Conservation (phyloP, 1,140 invertebrate species). For the Tetramorium simillimum region DNA sequence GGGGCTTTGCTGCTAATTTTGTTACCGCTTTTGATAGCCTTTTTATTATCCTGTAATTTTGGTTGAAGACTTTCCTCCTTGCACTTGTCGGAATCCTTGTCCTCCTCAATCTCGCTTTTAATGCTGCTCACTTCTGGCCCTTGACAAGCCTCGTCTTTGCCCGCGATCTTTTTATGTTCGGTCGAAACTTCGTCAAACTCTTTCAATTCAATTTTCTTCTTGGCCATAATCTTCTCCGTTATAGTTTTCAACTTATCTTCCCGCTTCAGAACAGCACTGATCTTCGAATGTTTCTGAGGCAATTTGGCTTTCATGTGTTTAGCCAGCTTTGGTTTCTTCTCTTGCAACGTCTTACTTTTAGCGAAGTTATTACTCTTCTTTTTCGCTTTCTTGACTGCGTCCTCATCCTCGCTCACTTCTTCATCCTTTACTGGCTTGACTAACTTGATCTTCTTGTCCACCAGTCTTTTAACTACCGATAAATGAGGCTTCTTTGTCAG, state of each 20-base stretch:
- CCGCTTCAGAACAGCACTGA: slow-evolving; percentile 75
- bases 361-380: slow-evolving; percentile 70
- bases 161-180: slow-evolving; percentile 74
- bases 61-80: slow-evolving; percentile 72
- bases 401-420: slow-evolving; percentile 71
- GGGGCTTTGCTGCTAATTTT: slow-evolving; percentile 74
- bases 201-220: slow-evolving; percentile 79
- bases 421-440: slow-evolving; percentile 77
- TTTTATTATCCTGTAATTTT: slow-evolving; percentile 72
- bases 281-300: slow-evolving; percentile 78
- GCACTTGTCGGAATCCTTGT: slow-evolving; percentile 76
- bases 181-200: slow-evolving; percentile 76
- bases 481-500: slow-evolving; percentile 80
- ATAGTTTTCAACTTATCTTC: slow-evolving; percentile 80
- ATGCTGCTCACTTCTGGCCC: slow-evolving; percentile 71
- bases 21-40: slow-evolving; percentile 71
- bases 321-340: slow-evolving; percentile 79
- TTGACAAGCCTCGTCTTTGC: slow-evolving; percentile 74
- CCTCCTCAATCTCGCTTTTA: slow-evolving; percentile 79
- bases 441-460: slow-evolving; percentile 83
- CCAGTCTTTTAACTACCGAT: slow-evolving; percentile 80
- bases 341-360: slow-evolving; percentile 72
- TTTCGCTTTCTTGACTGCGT: slow-evolving; percentile 69
- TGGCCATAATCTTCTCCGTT: slow-evolving; percentile 79
- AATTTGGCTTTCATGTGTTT: slow-evolving; percentile 82